Evolutionary conservation across 2,797 vertebrate species (phyloP).

Genomic region (Decapterus maruadsi): DNA sequence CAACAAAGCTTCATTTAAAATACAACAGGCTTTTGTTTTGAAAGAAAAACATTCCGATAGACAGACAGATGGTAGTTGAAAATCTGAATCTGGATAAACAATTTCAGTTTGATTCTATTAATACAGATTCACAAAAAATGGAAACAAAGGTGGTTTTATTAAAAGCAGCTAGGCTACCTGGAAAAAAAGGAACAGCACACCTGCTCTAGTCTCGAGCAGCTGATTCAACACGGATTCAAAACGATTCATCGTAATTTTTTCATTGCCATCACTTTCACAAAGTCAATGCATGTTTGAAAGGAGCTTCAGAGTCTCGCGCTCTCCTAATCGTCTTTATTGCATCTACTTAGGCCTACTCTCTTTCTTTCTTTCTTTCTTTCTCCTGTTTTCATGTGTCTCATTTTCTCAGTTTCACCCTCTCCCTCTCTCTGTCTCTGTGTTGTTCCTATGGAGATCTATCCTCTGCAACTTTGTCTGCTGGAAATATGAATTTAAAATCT

Average conservation of each 20-base stretch:
- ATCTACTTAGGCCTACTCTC: slow-evolving; percentile 14
- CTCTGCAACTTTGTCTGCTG: slow-evolving; percentile 24
- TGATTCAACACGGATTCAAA: slow-evolving; percentile 29
- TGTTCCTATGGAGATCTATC: slow-evolving; percentile 31
- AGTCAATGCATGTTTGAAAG: slow-evolving; percentile 12
- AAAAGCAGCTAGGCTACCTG: background rate
- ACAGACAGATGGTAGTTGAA: too few species aligned
- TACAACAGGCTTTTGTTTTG: too few species aligned
- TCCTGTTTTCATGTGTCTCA: slow-evolving; percentile 13
- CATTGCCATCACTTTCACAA: slow-evolving; percentile 7
- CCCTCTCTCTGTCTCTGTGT: background rate
- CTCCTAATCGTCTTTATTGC: slow-evolving; percentile 21
- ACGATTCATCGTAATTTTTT: background rate
- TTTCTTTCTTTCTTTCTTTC: background rate
- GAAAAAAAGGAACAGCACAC: too few species aligned
- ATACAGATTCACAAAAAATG: background rate
- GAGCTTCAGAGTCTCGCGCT: slow-evolving; percentile 9
- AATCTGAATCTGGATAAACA: too few species aligned
- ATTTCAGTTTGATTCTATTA: background rate
- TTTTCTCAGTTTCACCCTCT: slow-evolving; percentile 18
- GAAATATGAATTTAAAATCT: slow-evolving; percentile 53
- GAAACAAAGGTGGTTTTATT: background rate
- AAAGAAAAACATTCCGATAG: too few species aligned
- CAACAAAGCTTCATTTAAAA: too few species aligned
- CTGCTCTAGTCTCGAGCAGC: background rate